These are phyloP conservation scores for Apolygus lucorum DNA, from an alignment of 1,140 invertebrate genomes.

Conservation along the genomic window DNA sequence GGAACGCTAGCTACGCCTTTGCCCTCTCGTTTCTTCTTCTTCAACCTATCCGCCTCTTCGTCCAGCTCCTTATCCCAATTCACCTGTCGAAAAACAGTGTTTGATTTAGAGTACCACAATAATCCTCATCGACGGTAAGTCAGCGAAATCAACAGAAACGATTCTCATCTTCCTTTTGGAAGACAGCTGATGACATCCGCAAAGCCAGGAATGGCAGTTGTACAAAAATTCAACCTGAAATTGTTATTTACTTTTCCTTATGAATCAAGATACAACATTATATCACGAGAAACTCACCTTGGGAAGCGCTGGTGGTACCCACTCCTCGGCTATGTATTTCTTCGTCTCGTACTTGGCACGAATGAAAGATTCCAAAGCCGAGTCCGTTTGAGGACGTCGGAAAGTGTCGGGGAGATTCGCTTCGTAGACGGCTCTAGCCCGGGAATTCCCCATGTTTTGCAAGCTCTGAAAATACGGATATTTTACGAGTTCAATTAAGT, in stretches of 20 bases:
- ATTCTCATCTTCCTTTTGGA: no score
- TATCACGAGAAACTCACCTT: constrained; percentile 49
- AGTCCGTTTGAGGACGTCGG: constrained; percentile 87
- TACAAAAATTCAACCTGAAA: no score
- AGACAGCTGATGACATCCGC: no score
- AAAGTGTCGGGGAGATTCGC: constrained; percentile 93
- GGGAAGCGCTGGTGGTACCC: constrained; percentile 76
- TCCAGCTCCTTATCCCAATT: constrained; percentile 77
- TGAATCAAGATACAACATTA: no score
- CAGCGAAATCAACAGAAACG: no score
- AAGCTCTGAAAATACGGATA: constrained; percentile 54
- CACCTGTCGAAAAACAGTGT: constrained; percentile 38
- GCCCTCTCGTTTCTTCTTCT: constrained; percentile 49
- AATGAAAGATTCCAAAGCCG: constrained; percentile 87
- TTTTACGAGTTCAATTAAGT: background rate
- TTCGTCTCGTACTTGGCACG: constrained; percentile 97
- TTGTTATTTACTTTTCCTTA: no score
- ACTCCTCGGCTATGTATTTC: constrained; percentile 94
- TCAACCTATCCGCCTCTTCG: constrained; percentile 71
- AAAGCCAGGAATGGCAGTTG: no score
- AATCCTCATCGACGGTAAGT: no score
- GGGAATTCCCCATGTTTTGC: constrained; percentile 97
- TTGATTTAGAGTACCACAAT: no score
- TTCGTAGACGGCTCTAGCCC: constrained; percentile 93
- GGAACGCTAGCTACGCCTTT: background rate